A percentile compares a stretch with the other conserved stretches of the same genome.
Conservation (phyloP, 2,797 vertebrate species). For the Etheostoma perlongum region DNA sequence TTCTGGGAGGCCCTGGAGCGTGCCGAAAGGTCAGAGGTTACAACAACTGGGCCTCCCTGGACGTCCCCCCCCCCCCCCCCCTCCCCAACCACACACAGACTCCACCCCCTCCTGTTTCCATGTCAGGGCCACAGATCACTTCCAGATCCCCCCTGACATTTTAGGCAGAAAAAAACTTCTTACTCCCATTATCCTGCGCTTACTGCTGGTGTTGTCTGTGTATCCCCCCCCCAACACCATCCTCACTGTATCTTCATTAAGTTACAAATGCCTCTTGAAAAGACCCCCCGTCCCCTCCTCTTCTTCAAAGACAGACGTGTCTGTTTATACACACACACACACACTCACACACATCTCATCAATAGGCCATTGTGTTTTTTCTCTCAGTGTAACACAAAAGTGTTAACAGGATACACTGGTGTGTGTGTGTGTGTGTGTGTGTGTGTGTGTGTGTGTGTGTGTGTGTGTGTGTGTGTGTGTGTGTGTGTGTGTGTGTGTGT, state of each 20-base stretch:
- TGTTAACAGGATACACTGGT: slow-evolving; percentile 36
- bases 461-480: slow-evolving; percentile 22
- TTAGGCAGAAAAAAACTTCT: slow-evolving; percentile 42
- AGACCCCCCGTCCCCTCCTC: neutral
- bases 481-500: slow-evolving; percentile 15
- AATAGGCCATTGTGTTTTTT: slow-evolving; percentile 49
- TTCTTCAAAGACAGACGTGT: slow-evolving; percentile 24
- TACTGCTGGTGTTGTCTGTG: slow-evolving; percentile 30
- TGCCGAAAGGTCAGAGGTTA: slow-evolving; percentile 86
- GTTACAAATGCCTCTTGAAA: slow-evolving; percentile 30
- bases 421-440: slow-evolving; percentile 15
- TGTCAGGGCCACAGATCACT: slow-evolving; percentile 74
- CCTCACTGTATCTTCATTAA: slow-evolving; percentile 29
- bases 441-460: slow-evolving; percentile 20
- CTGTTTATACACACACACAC: slow-evolving; percentile 22
- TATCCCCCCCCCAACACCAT: neutral
- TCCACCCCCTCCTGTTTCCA: slow-evolving; percentile 36
- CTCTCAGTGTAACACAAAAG: slow-evolving; percentile 28
- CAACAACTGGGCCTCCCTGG: slow-evolving; percentile 83
- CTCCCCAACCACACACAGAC: neutral
- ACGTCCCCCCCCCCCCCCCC: slow-evolving; percentile 59
- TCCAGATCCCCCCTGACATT: slow-evolving; percentile 70
- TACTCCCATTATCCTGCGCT: slow-evolving; percentile 32
- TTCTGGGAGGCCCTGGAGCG: slow-evolving; percentile 83
- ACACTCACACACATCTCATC: slow-evolving; percentile 29